Conservation (phyloP, 2,888 invertebrate genomes). For the Plagodis dolabraria region DNA sequence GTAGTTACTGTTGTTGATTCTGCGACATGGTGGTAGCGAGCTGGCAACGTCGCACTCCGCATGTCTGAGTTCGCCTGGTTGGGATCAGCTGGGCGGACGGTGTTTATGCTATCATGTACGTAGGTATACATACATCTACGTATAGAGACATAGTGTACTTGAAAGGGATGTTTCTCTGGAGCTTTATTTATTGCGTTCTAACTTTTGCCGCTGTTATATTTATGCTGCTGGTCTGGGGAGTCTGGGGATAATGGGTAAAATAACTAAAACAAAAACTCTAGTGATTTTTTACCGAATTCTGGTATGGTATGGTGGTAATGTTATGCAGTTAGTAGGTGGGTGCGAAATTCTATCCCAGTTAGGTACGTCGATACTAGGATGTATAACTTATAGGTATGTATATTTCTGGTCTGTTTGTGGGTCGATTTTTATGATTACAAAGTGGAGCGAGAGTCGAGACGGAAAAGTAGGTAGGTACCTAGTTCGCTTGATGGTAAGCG, state of each 20-base stretch:
- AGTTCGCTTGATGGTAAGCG: too few species aligned
- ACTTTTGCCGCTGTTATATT: slow-evolving; percentile 11
- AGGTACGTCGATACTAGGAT: too few species aligned
- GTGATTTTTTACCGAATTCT: too few species aligned
- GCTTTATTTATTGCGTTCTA: slow-evolving; percentile 19
- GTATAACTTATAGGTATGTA: too few species aligned
- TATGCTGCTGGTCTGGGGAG: neutral
- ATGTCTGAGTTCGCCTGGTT: slow-evolving; percentile 54
- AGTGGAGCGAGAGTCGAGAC: too few species aligned
- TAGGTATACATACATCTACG: slow-evolving; percentile 25
- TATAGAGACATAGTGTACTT: slow-evolving; percentile 21
- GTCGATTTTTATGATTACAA: too few species aligned
- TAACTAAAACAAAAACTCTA: too few species aligned
- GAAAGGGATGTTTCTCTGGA: slow-evolving; percentile 13
- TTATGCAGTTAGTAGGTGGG: too few species aligned
- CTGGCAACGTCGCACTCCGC: slow-evolving; percentile 55
- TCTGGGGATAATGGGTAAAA: neutral
- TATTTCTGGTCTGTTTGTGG: too few species aligned
- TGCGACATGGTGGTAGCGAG: slow-evolving; percentile 39
- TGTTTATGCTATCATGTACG: slow-evolving; percentile 35
- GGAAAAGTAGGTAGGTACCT: too few species aligned
- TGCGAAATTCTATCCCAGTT: neutral
- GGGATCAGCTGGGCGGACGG: slow-evolving; percentile 43
- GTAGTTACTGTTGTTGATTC: slow-evolving; percentile 5
- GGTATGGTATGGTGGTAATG: too few species aligned